Base-by-base conservation (phyloP, 2,113 vertebrate species). In the Dinomys branickii region DNA sequence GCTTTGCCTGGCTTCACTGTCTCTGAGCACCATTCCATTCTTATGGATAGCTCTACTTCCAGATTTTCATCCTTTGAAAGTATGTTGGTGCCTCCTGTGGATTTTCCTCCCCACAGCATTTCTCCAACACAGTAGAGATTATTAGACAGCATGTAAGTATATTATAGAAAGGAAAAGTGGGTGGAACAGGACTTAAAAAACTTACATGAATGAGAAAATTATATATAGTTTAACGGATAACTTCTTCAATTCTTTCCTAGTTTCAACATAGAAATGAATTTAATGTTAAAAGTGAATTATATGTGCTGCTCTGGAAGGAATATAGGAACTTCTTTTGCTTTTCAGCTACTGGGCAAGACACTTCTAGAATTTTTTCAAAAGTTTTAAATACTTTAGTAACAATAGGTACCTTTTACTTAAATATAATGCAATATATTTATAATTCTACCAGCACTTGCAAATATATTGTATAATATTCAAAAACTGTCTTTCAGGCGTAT, bases 401-500 rank as follows among this genome's bases (percentile, higher is more conserved):
- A 71, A 56, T 59, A 6, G 38, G 58, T 85, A 38, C 89, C 11
- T 88, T 2, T 33, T 96, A 13, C 56, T 89, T 89, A 97, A 85
- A 59, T 92, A 85, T 35, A 95, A 92, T 59, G 7, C 7, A 81
- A 94, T 22, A 4, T 91, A 82, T 90, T 89, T 95, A 65, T 65
- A 47, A 0, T 0, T 6, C 1, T 91, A 5, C 38, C 26, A 35
- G 58, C n/a, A 35, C 85, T 85, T 95, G 0, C 0, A 90, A 82
- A 85, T 83, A 47, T 50, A 59, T 84, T 93, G 44, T 92, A 1
- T 90, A 88, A 95, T 82, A 69, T 95, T 84, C 44, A 85, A 5
- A 83, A 88, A 88, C 59, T 97, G 11, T 89, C 93, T 96, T 96
- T 84, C 96, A 99, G 99, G 98, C 99, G 35, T 99, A 99, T 97